These are phyloP conservation scores for Drosophila jambulina DNA, from an alignment of 1,140 invertebrate genomes.

Conservation along the genomic window DNA sequence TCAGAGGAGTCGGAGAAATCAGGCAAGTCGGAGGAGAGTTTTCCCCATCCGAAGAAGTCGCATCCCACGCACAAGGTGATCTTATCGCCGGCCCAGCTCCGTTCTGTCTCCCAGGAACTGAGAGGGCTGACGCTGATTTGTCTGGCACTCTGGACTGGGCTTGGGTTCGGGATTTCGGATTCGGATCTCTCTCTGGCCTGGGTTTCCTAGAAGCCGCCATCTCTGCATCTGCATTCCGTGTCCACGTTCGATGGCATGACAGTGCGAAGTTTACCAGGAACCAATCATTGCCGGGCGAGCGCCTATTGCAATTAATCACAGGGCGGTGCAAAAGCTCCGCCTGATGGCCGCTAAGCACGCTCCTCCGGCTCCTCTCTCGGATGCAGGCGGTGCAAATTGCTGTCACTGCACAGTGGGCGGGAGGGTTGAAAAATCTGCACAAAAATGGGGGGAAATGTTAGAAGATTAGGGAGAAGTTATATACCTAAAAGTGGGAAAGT, in stretches of 20 bases:
- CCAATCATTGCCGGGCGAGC: constrained; percentile 68
- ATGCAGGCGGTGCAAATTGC: constrained; percentile 49
- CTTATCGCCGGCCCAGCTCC: constrained; percentile 44
- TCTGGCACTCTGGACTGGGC: constrained; percentile 38
- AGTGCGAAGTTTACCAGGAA: constrained; percentile 67
- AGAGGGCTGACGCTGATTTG: constrained; percentile 65
- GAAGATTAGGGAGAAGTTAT: neutral
- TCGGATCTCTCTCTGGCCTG: neutral
- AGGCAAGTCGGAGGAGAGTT: neutral
- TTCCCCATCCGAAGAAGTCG: constrained; percentile 6
- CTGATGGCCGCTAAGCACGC: constrained; percentile 71
- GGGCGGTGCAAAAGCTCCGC: constrained; percentile 59
- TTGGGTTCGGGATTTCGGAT: neutral
- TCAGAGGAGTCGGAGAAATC: too few species aligned
- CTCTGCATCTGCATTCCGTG: constrained; percentile 11
- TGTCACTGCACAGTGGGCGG: constrained; percentile 49
- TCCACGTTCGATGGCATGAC: constrained; percentile 54
- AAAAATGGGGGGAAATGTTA: neutral
- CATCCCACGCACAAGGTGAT: constrained; percentile 36
- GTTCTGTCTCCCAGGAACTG: constrained; percentile 47
- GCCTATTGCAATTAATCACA: constrained; percentile 77
- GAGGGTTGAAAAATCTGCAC: neutral
- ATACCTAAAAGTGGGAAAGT: neutral
- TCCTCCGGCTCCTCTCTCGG: constrained; percentile 22
- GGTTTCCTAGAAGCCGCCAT: constrained; percentile 52